Base-by-base conservation (phyloP, 2,797 vertebrate genomes). In the Pangasius krempfi region DNA sequence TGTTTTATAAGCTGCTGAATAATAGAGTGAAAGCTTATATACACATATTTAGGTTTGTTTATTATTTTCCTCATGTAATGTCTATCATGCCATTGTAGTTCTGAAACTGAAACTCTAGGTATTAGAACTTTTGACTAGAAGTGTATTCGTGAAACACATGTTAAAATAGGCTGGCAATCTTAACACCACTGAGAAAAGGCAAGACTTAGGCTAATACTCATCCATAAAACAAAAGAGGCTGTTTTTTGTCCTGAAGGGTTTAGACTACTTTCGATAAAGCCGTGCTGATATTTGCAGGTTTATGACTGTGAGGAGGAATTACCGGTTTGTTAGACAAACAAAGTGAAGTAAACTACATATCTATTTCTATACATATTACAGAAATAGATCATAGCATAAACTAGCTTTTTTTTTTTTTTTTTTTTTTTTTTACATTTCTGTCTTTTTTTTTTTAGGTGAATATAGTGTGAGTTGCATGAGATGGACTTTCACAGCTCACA, bases 191-290 rank as follows among this genome's bases (percentile, higher is more conserved):
- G 73, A 76, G 12, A 50, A 80, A 58, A 56, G n/a, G 30, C 4
- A 40, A 37, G 30, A 58, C 9, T 33, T 81, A 27, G 9, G 4
- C 18, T 81, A 81, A 81, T 81, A 81, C 8, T 58, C 20, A 40
- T 60, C 30, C 79, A 81, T 60, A 40, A 81, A 81, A 60, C 79
- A 81, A 60, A 60, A 81, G 54, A 60, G 54, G 30, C 52, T 14
- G 25, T 50, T 50, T 76, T 76, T 4, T 33, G 16, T 56, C 52
- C n/a, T 56, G 52, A 58, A 25, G 78, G 30, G 54, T 81, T 81
- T 14, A 25, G 30, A 8, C 33, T 7, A 2, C 5, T 81, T 33
- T 81, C 30, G 22, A 81, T 81, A 14, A 40, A 81, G 33, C 12
- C 13, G 2, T 58, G 13, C 5, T 60, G 54, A 58, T 60, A 81